Base-by-base conservation (phyloP, 1,140 invertebrate genomes). In the Drosophila santomea region DNA sequence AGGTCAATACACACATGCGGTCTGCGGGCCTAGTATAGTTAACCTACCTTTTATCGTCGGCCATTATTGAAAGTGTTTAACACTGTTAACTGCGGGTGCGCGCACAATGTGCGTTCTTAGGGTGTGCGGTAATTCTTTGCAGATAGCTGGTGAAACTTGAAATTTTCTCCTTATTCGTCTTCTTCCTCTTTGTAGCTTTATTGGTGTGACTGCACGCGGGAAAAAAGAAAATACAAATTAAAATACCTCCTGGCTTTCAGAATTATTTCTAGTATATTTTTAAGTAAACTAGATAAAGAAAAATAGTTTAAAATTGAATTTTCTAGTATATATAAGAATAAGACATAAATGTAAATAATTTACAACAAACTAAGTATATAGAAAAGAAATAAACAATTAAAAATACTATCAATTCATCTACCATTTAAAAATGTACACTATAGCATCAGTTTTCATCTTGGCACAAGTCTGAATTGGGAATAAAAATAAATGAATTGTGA, bases 21-120 rank as follows among this genome's bases (percentile, higher is more conserved):
- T 45, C 43, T 5, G 25, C 25, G 25, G 6, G 44, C 28, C n/a
- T 17, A 5, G n/a, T n/a, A 23, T 5, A 62, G 1, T 54, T 61
- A 7, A 43, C 61, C 36, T 71, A 91, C 90, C 90, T 88, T 58
- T 91, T 91, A 6, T 90, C 81, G 45, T 91, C 90, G 55, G 82
- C 84, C 48, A 88, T 90, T 86, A 91, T 91, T 44, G 51, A 17
- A 23, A 23, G 8, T n/a, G 38, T 25, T 12, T 8, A 32, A 32
- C 32, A 32, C 7, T 32, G 32, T 10, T 7, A 41, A 35, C 15
- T 47, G 11, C 14, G 17, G n/a, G 43, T 36, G 1, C 5, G 4
- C 2, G 10, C 38, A 38, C 14, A 14, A 8, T 1, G 20, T 14
- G 36, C 44, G 36, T 36, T 14, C 11, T 35, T 35, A 17, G 4